Evolutionary conservation across 2,888 invertebrate genomes (phyloP), one percentile per base, ranked within the genome.

Genomic region (Odiellus spinosus): DNA sequence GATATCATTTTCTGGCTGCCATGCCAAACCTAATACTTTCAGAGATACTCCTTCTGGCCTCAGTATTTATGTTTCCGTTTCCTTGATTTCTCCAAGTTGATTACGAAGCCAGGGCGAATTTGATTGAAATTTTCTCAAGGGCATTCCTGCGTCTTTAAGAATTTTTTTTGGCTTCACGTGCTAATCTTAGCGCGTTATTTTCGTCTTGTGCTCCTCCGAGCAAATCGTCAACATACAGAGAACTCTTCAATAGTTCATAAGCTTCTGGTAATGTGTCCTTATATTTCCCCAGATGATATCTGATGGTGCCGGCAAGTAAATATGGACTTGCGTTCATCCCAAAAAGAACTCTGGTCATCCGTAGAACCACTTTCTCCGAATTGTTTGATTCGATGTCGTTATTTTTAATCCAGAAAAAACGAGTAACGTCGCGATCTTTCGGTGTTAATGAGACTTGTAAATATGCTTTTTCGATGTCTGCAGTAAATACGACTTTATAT

Each of bases 401-500:
- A 3, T 34, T n/a, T n/a, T 40, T 34, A 17, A 26, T 14, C 42
- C 45, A 48, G 19, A 48, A 42, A 44, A 49, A 49, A 35, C 43
- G 40, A 19, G 45, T 42, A 8, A 40, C 45, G 14, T 44, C 41
- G n/a, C 43, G 5, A 11, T 45, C 48, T 36, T 48, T 42, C 12
- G 42, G 20, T 5, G 39, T 26, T 2, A 48, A 20, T 2, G 18
- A 43, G 32, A 48, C 20, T 35, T 48, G 42, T 19, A 43, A 35
- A 43, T 45, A 51, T 6, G 48, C 44, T 14, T 52, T 21, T n/a
- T 50, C 42, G 14, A 47, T 46, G 40, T 51, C 48, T 17, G 40
- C 44, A n/a, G 20, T 46, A 38, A 51, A 40, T 6, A 47, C 49
- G 2, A 44, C 8, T 33, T 40, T 36, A 35, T 52, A 32, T 14